Base-by-base conservation (phyloP, 2,113 vertebrate genomes). In the Trogon surrucura region DNA sequence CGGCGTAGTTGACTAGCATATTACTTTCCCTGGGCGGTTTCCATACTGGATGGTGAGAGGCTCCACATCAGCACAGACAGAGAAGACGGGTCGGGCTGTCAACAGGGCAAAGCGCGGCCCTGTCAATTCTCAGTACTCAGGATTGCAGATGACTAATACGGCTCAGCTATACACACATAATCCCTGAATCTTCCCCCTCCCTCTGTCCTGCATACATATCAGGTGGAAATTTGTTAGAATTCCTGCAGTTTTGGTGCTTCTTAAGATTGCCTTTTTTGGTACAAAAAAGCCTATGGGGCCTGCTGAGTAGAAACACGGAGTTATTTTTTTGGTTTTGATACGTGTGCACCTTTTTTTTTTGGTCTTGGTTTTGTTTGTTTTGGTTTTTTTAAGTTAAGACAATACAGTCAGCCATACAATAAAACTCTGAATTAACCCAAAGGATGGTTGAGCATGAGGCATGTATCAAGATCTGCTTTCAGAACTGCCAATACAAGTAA, bases 401-500 rank as follows among this genome's bases (percentile, higher is more conserved):
- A 56, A 61, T 20, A 58, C 2, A 79, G 13, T 44, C 66, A 88
- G 14, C 6, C 16, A 30, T 57, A 44, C 7, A 90, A 45, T 5
- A 66, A 48, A 81, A 69, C 5, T 44, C 3, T 27, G 36, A 41
- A 34, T 85, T 73, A 85, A 70, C 30, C 18, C 22, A 83, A 78
- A 60, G 15, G 5, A 67, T 7, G 29, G 30, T 16, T 13, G 70
- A 77, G 26, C n/a, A 57, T 15, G 2, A 91, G 16, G 11, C 80
- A 61, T 1, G 5, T 47, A 80, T 77, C 51, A 90, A 90, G 71
- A 80, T 56, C 25, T 69, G 45, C 57, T 93, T 96, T 79, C 62
- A 81, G 66, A 95, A 61, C 27, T 66, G 32, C 30, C 51, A 85
- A 30, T 6, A 56, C 10, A 95, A 89, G 57, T 82, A 86, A 86